Base-by-base conservation (phyloP, 2,113 vertebrate genomes). In the Australoheros scitulus region DNA sequence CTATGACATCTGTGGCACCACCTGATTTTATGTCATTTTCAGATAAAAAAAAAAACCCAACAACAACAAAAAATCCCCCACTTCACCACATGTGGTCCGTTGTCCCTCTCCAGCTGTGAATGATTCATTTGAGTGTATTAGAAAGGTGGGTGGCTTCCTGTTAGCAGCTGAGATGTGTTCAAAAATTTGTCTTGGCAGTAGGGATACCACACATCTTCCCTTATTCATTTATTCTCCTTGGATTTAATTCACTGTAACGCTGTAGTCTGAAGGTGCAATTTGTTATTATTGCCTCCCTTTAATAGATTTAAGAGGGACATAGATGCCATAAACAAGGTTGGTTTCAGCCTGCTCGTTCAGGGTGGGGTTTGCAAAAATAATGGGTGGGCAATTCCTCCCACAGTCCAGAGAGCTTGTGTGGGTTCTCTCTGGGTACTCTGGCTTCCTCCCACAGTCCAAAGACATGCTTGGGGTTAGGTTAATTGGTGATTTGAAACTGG, bases 1-100 rank as follows among this genome's bases (percentile, higher is more conserved):
- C 94, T 75, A 87, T 91, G 87, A 84, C 83, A 89, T 87, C 84
- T 74, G 84, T 88, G 83, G 80, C 74, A 65, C 63, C 81, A 87
- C 8, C 55, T 87, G 85, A 79, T 87, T 68, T 89, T 59, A 82
- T 77, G 41, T 88, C 60, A 68, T 60, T 74, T 70, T 83, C 50
- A 52, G 41, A 11, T 22, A 72, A 86, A 86, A 59, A 70, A 79
- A 34, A 34, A 34, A 34, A 34, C 36, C 36, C 36, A 38, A 38
- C 8, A 38, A 10, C 36, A 9, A 38, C 36, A 38, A 34, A 36
- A 38, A 38, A 38, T 38, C 36, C 9, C 3, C 68, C 79, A 82
- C 87, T 89, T 76, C 64, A n/a, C 34, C 29, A 50, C 82, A 64
- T 89, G 84, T 87, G 81, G 87, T 85, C 68, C 2, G 1, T 36